Evolutionary conservation across 2,797 vertebrate species (phyloP), one percentile per base, ranked within the genome.

Genomic region (Acanthornis magna): DNA sequence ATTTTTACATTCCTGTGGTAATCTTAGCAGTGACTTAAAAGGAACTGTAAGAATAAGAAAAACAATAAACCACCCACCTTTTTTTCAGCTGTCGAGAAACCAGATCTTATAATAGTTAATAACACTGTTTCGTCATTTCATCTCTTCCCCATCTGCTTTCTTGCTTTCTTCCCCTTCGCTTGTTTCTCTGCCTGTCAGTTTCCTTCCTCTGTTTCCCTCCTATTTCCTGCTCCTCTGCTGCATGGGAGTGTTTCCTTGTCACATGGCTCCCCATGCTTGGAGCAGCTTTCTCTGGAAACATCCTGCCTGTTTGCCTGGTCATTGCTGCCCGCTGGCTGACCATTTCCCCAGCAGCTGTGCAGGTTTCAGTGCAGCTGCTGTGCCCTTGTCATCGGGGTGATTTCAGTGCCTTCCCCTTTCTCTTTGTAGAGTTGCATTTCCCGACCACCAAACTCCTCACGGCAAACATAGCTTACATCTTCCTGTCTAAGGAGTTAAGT

Each of bases 151-250:
- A 71, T 53, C 53, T 93, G 55, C 60, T 93, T 84, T 91, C 67
- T 71, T 81, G 34, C 53, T 85, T 65, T 94, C 81, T 90, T 85
- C 14, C 55, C 6, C 48, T 84, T 86, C 42, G 32, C 62, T 71
- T 79, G 34, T 73, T 94, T 85, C 65, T 90, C 63, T 96, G 43
- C 25, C 45, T 82, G 61, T 88, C 29, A 23, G 67, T 79, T 95
- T 97, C 91, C 91, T 95, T 93, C 62, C 63, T 70, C 67, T 45
- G 11, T 63, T 92, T 81, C 66, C 72, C 63, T 81, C 85, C 80
- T 34, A n/a, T 90, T 92, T 95, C 89, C 89, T 96, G 60, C 34
- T 90, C 29, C 34, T 85, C 30, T 91, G 57, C 25, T 67, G 27
- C 53, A 29, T 81, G 30, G 38, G 16, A 19, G 3, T 26, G 25